A percentile compares a stretch with the other conserved stretches of the same genome.
phyloP scores from a whole-genome alignment of 1,140 invertebrate species.

The Plectrocnemia conspersa region DNA sequence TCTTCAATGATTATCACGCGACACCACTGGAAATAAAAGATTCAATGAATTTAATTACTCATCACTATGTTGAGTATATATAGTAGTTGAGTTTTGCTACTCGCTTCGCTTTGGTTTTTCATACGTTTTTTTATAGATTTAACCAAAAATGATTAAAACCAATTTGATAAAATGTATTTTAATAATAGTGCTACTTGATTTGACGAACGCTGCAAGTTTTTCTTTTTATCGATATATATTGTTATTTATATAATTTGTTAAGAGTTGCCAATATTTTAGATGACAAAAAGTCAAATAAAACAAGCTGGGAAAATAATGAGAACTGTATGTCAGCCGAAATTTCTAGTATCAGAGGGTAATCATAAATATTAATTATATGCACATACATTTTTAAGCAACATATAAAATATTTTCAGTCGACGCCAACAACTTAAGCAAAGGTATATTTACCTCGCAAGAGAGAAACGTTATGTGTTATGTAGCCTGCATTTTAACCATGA shows the following conservation, averaged over 20 bases:
- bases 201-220: background rate
- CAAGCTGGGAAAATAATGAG: conserved; percentile 39
- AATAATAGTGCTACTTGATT: too few relatives aligned
- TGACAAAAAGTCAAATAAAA: conserved; percentile 41
- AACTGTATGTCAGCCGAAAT: conserved; percentile 42
- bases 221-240: conserved; percentile 5
- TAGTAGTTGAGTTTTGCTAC: too few relatives aligned
- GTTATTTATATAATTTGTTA: background rate
- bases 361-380: background rate
- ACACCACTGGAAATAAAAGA: too few relatives aligned
- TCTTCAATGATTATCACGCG: too few relatives aligned
- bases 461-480: conserved; percentile 52
- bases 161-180: too few relatives aligned
- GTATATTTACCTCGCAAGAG: conserved; percentile 47
- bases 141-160: too few relatives aligned
- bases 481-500: conserved; percentile 40
- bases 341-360: conserved; percentile 40
- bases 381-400: too few relatives aligned
- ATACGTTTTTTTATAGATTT: too few relatives aligned
- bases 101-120: too few relatives aligned
- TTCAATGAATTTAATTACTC: too few relatives aligned
- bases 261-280: conserved; percentile 33
- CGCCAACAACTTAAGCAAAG: conserved; percentile 44
- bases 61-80: too few relatives aligned
- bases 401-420: conserved; percentile 42